Evolutionary conservation across 2,113 vertebrate genomes (phyloP), one percentile per base, ranked within the genome.

Genomic region (Alethe castanea): DNA sequence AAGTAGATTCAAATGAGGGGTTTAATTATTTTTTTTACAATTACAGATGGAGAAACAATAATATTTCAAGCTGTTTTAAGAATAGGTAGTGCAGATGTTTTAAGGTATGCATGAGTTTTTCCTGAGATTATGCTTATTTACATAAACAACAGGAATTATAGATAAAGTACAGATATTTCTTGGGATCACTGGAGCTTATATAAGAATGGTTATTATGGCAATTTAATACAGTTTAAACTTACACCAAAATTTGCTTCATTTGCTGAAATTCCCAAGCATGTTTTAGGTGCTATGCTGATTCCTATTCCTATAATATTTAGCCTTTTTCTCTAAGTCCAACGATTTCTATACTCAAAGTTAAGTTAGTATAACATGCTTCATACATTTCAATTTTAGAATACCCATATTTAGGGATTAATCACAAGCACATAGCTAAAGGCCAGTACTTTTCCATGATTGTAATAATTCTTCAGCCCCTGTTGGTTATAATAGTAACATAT

Each of bases 251-350:
- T 54, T 53, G 11, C 52, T 78, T 65, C 3, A 59, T 59, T 76
- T 78, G 18, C 16, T 62, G 60, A 78, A 52, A 25, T 62, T 82
- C 6, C 45, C 33, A 87, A 57, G 42, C 12, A 78, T 15, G 22
- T 72, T 78, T 67, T 10, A 61, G 23, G 40, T 66, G 16, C 12
- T 82, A 18, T 44, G 29, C 26, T n/a, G 24, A 62, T 48, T 96
- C 18, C 36, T 66, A 9, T 38, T 85, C 53, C 45, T 65, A 14
- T 29, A 52, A 4, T 69, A 42, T 74, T 82, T 35, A 74, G 25
- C 23, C 15, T 66, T 82, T 60, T 81, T 17, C 11, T 0, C 0
- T 25, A 52, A 70, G 36, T 47, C 9, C 5, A 70, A 4, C 1
- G 1, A 57, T 19, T 13, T 61, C 38, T 20, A 44, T 53, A 19